Evolutionary conservation across 1,140 invertebrate genomes (phyloP).

Genomic region (Dryas iulia): DNA sequence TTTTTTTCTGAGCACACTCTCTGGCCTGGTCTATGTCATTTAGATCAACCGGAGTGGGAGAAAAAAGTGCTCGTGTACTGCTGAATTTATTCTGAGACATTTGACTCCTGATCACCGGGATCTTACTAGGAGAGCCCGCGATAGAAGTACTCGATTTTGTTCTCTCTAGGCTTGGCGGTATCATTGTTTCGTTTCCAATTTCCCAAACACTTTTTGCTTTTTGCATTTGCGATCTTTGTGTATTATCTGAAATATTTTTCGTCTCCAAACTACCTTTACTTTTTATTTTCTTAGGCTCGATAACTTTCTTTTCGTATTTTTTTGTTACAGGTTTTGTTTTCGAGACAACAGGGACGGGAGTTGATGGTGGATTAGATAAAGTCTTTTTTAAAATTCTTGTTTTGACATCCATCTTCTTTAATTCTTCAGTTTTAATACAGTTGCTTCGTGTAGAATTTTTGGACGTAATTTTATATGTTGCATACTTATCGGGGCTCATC

Average conservation of each 20-base stretch:
- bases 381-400: constrained; percentile 79
- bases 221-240: constrained; percentile 70
- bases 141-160: constrained; percentile 79
- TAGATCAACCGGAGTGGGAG: constrained; percentile 81
- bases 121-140: constrained; percentile 81
- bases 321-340: constrained; percentile 62
- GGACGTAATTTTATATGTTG: constrained; percentile 76
- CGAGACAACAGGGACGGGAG: constrained; percentile 65
- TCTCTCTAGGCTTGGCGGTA: constrained; percentile 66
- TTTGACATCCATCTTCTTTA: constrained; percentile 78
- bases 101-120: constrained; percentile 80
- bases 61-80: constrained; percentile 76
- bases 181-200: constrained; percentile 67
- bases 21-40: constrained; percentile 76
- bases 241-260: constrained; percentile 49
- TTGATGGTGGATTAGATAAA: constrained; percentile 76
- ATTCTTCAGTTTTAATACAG: constrained; percentile 67
- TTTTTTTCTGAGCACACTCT: constrained; percentile 80
- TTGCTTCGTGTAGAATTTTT: constrained; percentile 58
- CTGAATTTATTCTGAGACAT: constrained; percentile 74
- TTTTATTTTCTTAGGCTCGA: constrained; percentile 69
- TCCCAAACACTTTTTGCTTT: constrained; percentile 82
- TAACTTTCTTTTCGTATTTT: constrained; percentile 68
- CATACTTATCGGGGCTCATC: constrained; percentile 74
- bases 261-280: constrained; percentile 49